Conservation (phyloP, 2,113 vertebrate species). For the Nibea coibor region DNA sequence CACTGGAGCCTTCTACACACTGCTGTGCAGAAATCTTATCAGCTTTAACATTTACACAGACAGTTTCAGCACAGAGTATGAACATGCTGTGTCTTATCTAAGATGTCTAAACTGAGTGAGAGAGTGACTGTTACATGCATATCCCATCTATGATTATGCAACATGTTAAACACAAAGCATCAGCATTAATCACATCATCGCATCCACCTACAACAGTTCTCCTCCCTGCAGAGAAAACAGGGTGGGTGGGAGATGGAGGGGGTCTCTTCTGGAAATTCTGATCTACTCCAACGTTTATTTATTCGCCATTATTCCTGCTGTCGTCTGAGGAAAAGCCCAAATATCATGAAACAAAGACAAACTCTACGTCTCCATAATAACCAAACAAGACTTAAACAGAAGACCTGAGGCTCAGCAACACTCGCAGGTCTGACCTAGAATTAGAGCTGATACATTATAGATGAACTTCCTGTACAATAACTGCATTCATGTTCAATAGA, state of each 20-base stretch:
- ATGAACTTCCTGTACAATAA: slow-evolving; percentile 34
- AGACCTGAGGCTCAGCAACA: not conserved
- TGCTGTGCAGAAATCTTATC: slow-evolving; percentile 13
- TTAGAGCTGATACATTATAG: slow-evolving; percentile 21
- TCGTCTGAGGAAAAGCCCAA: not conserved
- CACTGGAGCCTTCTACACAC: slow-evolving; percentile 10
- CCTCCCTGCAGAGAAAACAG: slow-evolving; percentile 11
- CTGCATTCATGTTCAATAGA: slow-evolving; percentile 27
- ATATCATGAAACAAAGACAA: not conserved
- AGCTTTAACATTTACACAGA: slow-evolving; percentile 28
- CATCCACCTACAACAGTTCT: slow-evolving; percentile 54
- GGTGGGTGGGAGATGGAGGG: not conserved
- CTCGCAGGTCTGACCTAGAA: slow-evolving; percentile 14
- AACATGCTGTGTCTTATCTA: not conserved
- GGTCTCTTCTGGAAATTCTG: not conserved
- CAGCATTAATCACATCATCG: slow-evolving; percentile 52
- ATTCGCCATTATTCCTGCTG: not conserved
- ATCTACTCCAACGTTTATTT: not conserved
- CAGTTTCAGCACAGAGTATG: no score
- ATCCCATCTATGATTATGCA: slow-evolving; percentile 49
- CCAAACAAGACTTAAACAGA: not conserved
- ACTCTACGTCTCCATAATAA: not conserved
- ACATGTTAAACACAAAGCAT: slow-evolving; percentile 48
- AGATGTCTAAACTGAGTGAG: not conserved
- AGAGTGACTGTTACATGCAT: slow-evolving; percentile 30